Percentiles rank a stretch among this genome's conserved stretches.
phyloP scores from a whole-genome alignment of 1,140 invertebrate genomes.

The Drosophila sechellia region DNA sequence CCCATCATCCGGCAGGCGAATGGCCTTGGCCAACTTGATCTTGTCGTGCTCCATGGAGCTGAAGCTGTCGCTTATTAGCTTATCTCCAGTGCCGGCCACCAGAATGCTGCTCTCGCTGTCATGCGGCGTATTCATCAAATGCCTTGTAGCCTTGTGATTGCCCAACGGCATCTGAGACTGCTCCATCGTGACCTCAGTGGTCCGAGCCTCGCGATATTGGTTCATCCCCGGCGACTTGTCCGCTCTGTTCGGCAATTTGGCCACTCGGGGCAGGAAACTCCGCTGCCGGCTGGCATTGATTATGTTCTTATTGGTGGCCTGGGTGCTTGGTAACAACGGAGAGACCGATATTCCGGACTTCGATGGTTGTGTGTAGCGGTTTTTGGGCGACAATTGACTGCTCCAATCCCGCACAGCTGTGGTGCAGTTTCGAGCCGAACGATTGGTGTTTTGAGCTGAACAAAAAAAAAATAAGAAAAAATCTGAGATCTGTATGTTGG shows the following conservation, averaged over 20 bases:
- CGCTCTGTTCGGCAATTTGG: slow-evolving; percentile 11
- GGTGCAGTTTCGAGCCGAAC: slow-evolving; percentile 1
- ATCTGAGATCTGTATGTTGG: no score
- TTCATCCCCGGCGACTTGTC: slow-evolving; percentile 2
- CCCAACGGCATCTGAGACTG: neutral
- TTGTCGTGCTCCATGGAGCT: slow-evolving; percentile 20
- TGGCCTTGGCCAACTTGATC: slow-evolving; percentile 34
- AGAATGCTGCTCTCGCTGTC: slow-evolving; percentile 15
- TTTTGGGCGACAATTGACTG: neutral
- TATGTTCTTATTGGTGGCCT: neutral
- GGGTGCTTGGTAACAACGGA: neutral
- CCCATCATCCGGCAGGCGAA: slow-evolving; percentile 40
- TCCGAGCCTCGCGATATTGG: neutral
- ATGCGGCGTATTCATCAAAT: slow-evolving; percentile 13
- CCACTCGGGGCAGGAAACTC: slow-evolving; percentile 44
- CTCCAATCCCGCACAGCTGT: slow-evolving; percentile 7
- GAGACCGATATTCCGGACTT: neutral
- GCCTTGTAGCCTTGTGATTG: neutral
- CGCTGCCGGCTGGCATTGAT: neutral
- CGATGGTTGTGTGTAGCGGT: neutral
- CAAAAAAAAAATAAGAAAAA: neutral
- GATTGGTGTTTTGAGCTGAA: slow-evolving; percentile 3
- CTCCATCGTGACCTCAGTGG: neutral
- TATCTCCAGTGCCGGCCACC: neutral
- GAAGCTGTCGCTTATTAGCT: neutral